Evolutionary conservation across 1,140 invertebrate genomes (phyloP).

Genomic region (Prorops nasuta): DNA sequence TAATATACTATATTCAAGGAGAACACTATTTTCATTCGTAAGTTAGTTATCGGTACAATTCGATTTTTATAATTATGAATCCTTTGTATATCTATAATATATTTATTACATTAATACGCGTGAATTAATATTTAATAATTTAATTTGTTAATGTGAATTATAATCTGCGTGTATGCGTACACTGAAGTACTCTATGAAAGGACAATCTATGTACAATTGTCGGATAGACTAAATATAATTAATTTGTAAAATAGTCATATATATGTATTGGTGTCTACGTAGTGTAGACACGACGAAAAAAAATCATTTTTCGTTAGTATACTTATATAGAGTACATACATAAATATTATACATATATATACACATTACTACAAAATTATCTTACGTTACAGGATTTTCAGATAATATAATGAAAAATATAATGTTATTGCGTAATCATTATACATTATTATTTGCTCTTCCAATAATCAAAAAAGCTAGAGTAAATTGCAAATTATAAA

Average conservation of each 20-base stretch:
- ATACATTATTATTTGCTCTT: slow-evolving; percentile 18
- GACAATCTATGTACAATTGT: slow-evolving; percentile 31
- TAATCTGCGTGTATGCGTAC: neutral
- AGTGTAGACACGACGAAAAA: slow-evolving; percentile 14
- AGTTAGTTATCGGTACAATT: too few relatives aligned
- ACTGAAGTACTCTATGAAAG: slow-evolving; percentile 19
- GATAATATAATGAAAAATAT: neutral
- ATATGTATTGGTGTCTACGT: slow-evolving; percentile 11
- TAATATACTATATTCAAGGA: too few relatives aligned
- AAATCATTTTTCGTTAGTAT: slow-evolving; percentile 11
- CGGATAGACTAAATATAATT: slow-evolving; percentile 14
- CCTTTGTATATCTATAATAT: too few relatives aligned
- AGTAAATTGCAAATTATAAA: slow-evolving; percentile 22
- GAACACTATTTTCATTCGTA: too few relatives aligned
- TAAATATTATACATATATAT: neutral
- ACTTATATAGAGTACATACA: neutral
- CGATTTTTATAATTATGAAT: too few relatives aligned
- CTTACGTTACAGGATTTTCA: neutral
- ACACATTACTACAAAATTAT: neutral
- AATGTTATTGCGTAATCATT: slow-evolving; percentile 7
- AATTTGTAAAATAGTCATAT: slow-evolving; percentile 27
- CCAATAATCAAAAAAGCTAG: slow-evolving; percentile 21
- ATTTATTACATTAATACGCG: too few relatives aligned
- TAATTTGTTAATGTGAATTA: too few relatives aligned
- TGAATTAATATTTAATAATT: too few relatives aligned